Conservation (phyloP, 2,888 invertebrate species). For the Oscheius sp. region DNA sequence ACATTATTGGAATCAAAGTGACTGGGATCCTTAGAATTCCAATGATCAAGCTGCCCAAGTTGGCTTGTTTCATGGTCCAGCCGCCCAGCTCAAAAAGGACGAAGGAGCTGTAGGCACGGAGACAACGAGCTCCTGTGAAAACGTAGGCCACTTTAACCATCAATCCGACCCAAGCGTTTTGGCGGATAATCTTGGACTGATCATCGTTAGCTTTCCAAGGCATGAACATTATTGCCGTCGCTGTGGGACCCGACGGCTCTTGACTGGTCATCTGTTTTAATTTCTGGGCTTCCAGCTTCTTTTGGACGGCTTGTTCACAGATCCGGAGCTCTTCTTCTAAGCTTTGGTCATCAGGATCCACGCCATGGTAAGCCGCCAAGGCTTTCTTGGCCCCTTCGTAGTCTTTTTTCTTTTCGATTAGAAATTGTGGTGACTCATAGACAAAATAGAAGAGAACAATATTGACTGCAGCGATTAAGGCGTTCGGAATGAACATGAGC, state of each 20-base stretch:
- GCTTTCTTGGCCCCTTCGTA: slow-evolving; percentile 41
- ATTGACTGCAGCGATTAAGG: slow-evolving; percentile 36
- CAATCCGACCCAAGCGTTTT: slow-evolving; percentile 46
- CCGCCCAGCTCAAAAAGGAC: slow-evolving; percentile 42
- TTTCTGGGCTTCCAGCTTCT: slow-evolving; percentile 39
- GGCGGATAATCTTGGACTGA: slow-evolving; percentile 35
- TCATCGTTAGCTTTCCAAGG: slow-evolving; percentile 43
- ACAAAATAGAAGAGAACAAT: slow-evolving; percentile 43
- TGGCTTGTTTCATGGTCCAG: slow-evolving; percentile 40
- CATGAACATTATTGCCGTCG: slow-evolving; percentile 43
- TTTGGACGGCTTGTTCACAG: slow-evolving; percentile 35
- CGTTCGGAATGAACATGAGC: slow-evolving; percentile 46
- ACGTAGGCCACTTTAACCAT: slow-evolving; percentile 53
- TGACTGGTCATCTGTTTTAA: neutral
- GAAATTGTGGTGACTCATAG: slow-evolving; percentile 43
- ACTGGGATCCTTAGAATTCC: slow-evolving; percentile 46
- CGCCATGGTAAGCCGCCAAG: slow-evolving; percentile 49
- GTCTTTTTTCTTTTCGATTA: slow-evolving; percentile 44
- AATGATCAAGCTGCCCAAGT: slow-evolving; percentile 31
- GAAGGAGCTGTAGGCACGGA: slow-evolving; percentile 48
- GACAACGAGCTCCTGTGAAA: slow-evolving; percentile 51
- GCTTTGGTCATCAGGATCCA: slow-evolving; percentile 37
- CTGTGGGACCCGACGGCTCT: slow-evolving; percentile 14
- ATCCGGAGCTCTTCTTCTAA: slow-evolving; percentile 43
- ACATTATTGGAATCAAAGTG: slow-evolving; percentile 48